These are phyloP conservation scores for Drosophila infuscata DNA, from an alignment of 2,888 invertebrate genomes.

Conservation along the genomic window DNA sequence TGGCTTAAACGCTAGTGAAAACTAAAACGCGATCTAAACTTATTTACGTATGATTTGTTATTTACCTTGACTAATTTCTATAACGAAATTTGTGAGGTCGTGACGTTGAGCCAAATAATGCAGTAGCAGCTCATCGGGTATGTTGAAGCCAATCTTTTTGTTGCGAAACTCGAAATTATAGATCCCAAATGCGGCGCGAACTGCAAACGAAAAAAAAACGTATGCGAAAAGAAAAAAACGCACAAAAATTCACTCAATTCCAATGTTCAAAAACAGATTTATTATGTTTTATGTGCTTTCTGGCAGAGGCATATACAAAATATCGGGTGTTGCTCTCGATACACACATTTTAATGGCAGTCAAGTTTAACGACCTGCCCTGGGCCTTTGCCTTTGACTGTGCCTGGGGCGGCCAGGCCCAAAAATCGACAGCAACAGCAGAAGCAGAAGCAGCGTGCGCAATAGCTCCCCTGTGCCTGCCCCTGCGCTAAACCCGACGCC, in stretches of 20 bases:
- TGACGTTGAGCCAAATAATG: conserved; percentile 82
- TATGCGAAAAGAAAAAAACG: conserved; percentile 3
- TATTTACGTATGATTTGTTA: conserved; percentile 28
- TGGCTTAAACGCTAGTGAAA: conserved; percentile 66
- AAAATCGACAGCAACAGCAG: neutral
- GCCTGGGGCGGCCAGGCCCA: conserved; percentile 32
- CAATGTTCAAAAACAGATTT: conserved; percentile 47
- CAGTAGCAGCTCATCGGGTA: conserved; percentile 82
- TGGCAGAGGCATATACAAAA: conserved; percentile 23
- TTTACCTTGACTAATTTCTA: conserved; percentile 84
- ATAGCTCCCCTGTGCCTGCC: conserved; percentile 6
- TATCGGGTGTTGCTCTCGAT: conserved; percentile 29
- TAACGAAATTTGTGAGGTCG: conserved; percentile 84
- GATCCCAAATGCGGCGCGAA: conserved; percentile 81
- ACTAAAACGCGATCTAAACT: conserved; percentile 62
- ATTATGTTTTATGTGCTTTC: conserved; percentile 24
- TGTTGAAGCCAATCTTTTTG: conserved; percentile 83
- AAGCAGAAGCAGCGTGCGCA: conserved; percentile 37
- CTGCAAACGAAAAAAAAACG: conserved; percentile 42
- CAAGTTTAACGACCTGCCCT: conserved; percentile 69
- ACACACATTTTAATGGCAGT: conserved; percentile 55
- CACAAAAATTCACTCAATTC: conserved; percentile 38
- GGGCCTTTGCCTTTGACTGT: conserved; percentile 16
- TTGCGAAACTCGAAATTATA: conserved; percentile 83
- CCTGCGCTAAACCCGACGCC: conserved; percentile 8